These are phyloP conservation scores for Stictonetta naevosa DNA, from an alignment of 2,113 vertebrate genomes.

Conservation along the genomic window DNA sequence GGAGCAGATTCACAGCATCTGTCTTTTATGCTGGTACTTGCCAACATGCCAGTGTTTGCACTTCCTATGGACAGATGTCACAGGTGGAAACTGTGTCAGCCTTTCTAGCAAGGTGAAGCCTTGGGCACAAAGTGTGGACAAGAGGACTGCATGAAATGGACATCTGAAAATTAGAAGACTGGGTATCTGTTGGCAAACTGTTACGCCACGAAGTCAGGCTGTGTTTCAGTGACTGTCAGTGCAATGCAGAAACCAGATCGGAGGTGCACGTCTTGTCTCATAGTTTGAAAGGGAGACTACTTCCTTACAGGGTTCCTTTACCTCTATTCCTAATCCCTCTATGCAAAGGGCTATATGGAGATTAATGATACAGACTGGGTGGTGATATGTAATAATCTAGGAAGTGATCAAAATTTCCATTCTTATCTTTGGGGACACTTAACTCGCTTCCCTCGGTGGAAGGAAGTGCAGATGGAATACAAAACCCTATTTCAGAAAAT, in stretches of 20 bases:
- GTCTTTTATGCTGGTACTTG: neutral
- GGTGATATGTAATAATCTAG: neutral
- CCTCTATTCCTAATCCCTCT: rapidly evolving
- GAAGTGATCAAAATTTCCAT: neutral
- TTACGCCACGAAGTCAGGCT: neutral
- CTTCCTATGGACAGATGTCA: rapidly evolving
- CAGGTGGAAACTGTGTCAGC: neutral
- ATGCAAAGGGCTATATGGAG: neutral
- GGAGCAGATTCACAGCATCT: neutral
- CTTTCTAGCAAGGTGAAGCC: neutral
- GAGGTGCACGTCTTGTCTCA: neutral
- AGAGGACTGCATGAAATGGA: rapidly evolving
- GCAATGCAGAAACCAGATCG: neutral
- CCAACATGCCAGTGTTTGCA: neutral
- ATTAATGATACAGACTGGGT: neutral
- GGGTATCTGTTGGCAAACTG: neutral
- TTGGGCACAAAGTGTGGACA: rapidly evolving
- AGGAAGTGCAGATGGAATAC: neutral
- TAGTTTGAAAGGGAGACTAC: neutral
- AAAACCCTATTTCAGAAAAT: neutral
- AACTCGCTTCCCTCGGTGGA: neutral
- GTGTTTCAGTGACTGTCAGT: neutral
- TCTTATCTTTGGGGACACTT: neutral
- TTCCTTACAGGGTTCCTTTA: neutral
- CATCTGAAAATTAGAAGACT: neutral